phyloP scores from a whole-genome alignment of 2,888 invertebrate genomes.

The Perizoma flavofasciatum region DNA sequence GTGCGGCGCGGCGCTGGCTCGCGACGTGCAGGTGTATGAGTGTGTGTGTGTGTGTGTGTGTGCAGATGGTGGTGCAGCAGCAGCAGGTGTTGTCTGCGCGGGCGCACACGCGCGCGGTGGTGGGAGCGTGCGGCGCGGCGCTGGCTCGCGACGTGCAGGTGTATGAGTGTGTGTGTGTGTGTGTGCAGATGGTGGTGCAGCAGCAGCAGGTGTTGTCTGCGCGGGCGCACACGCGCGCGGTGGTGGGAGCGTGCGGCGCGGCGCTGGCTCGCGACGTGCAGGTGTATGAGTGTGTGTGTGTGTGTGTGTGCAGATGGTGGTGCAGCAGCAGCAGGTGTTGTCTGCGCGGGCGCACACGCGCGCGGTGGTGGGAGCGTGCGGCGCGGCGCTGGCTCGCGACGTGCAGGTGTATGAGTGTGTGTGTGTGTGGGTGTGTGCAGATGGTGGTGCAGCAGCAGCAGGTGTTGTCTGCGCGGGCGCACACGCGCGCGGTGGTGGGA shows the following conservation, averaged over 20 bases:
- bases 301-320: conserved; percentile 30
- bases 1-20: conserved; percentile 80
- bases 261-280: conserved; percentile 82
- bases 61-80: conserved; percentile 29
- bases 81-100: conserved; percentile 38
- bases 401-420: too few species aligned
- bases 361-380: conserved; percentile 80
- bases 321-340: conserved; percentile 7
- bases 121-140: conserved; percentile 78
- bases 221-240: conserved; percentile 58
- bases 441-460: conserved; percentile 21
- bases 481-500: conserved; percentile 73
- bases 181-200: conserved; percentile 29
- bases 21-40: conserved; percentile 81
- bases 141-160: conserved; percentile 82
- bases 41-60: not conserved
- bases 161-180: not conserved
- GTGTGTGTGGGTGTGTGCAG: conserved; percentile 23
- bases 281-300: too few species aligned
- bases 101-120: conserved; percentile 66
- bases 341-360: conserved; percentile 49
- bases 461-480: conserved; percentile 38
- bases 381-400: conserved; percentile 78
- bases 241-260: conserved; percentile 80
- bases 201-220: conserved; percentile 29